Base-by-base conservation (phyloP, 2,797 vertebrate genomes). In the Thripadectes ignobilis region DNA sequence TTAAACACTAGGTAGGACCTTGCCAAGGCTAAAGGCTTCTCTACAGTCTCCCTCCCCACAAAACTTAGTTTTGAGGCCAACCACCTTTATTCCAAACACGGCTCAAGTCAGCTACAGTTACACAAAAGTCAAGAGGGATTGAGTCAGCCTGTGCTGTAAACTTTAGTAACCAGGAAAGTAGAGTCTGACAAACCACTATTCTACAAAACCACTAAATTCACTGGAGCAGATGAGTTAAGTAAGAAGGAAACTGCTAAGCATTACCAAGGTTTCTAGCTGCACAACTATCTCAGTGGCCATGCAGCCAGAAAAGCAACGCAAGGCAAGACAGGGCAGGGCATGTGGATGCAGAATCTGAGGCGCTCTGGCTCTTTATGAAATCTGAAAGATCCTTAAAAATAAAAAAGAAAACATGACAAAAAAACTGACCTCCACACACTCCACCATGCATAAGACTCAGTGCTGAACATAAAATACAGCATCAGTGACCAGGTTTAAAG, bases 241-340 rank as follows among this genome's bases (percentile, higher is more conserved):
- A 63, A 83, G 61, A 67, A 43, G 62, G 41, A 92, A 77, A 52
- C 41, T 57, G n/a, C 32, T 43, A 54, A 62, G 63, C 54, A 55
- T 69, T 41, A 59, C 32, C 55, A 38, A 30, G 18, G 27, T 17
- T 89, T 77, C 48, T 21, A 43, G 51, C 71, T 75, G 54, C 38
- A 36, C 7, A 11, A 12, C 48, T 58, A 9, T 62, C 49, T 72
- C 0, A 0, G 26, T 27, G 22, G n/a, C 27, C 49, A 43, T 21
- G 65, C n/a, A 71, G 57, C 9, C 10, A 36, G 18, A 71, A 71
- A 65, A 65, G n/a, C 24, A 26, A 36, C 2, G 7, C 51, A 65
- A 85, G 46, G 16, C 23, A 74, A 88, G 58, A 29, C 22, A 92
- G n/a, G 30, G 27, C 43, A 74, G 23, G 34, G 12, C 20, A 79